Evolutionary conservation across 2,797 vertebrate species (phyloP).

Genomic region (Pteronotus mesoamericanus): DNA sequence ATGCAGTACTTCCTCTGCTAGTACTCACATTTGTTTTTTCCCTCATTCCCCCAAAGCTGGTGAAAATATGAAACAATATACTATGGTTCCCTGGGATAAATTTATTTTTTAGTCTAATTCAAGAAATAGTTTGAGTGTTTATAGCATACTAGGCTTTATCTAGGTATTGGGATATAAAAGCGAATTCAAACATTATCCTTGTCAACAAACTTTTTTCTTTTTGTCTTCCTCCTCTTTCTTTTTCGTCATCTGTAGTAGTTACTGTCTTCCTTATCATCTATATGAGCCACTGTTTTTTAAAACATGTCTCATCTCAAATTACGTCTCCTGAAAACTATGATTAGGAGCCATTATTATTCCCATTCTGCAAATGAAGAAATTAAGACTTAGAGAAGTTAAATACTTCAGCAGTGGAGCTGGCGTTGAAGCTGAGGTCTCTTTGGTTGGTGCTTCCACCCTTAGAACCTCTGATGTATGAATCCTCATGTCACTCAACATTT

Average conservation of each 20-base stretch:
- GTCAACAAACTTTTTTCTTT: not conserved
- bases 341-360: not conserved
- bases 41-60: not conserved
- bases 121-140: not conserved
- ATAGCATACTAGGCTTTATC: not conserved
- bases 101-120: not conserved
- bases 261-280: not conserved
- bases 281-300: not conserved
- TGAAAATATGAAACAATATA: constrained; percentile 3
- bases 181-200: not conserved
- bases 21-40: not conserved
- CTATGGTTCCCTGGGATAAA: not conserved
- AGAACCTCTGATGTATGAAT: not conserved
- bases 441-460: not conserved
- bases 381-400: not conserved
- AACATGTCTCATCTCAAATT: not conserved
- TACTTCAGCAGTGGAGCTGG: not conserved
- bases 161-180: not conserved
- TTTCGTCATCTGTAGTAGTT: not conserved
- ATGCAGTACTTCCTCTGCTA: not conserved
- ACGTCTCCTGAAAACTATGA: not conserved
- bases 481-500: not conserved
- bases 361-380: not conserved
- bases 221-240: not conserved
- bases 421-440: not conserved